These are phyloP conservation scores for Phoeniculus purpureus DNA, from an alignment of 2,797 vertebrate species.

Conservation along the genomic window DNA sequence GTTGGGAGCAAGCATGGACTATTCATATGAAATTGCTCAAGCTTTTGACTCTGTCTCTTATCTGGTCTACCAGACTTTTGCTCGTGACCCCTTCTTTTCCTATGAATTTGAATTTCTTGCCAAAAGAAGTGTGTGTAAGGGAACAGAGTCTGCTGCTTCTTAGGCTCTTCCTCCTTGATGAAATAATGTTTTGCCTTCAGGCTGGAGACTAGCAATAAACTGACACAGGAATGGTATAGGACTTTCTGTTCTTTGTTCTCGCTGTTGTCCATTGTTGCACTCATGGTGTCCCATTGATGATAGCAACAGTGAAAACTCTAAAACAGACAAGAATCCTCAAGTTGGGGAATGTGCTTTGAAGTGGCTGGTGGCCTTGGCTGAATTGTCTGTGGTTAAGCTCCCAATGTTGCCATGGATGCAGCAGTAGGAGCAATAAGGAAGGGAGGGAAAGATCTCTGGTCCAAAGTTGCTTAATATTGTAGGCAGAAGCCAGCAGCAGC, in stretches of 20 bases:
- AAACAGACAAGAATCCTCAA: conserved; percentile 27
- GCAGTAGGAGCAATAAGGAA: conserved; percentile 2
- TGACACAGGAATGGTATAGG: neutral
- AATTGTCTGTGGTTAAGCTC: conserved; percentile 32
- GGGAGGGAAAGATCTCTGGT: neutral
- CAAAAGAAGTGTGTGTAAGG: conserved; percentile 5
- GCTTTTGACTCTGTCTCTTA: conserved; percentile 59
- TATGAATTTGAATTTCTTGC: neutral
- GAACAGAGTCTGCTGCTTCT: conserved; percentile 10
- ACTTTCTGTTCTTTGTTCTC: neutral
- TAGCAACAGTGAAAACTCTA: neutral
- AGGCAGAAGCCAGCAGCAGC: conserved; percentile 39
- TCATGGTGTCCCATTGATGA: conserved; percentile 35
- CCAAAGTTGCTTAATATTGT: conserved; percentile 49
- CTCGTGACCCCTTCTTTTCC: conserved; percentile 45
- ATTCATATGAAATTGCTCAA: conserved; percentile 16
- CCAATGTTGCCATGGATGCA: conserved; percentile 54
- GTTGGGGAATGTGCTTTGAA: conserved; percentile 42
- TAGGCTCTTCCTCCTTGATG: conserved; percentile 24
- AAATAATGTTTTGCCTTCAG: conserved; percentile 44
- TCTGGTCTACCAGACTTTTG: conserved; percentile 59
- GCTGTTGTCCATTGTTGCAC: neutral
- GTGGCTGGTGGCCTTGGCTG: conserved; percentile 33
- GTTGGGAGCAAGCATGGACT: conserved; percentile 13
- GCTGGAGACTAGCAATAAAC: conserved; percentile 13